Base-by-base conservation (phyloP, 1,140 invertebrate species). In the Leptinotarsa texana region DNA sequence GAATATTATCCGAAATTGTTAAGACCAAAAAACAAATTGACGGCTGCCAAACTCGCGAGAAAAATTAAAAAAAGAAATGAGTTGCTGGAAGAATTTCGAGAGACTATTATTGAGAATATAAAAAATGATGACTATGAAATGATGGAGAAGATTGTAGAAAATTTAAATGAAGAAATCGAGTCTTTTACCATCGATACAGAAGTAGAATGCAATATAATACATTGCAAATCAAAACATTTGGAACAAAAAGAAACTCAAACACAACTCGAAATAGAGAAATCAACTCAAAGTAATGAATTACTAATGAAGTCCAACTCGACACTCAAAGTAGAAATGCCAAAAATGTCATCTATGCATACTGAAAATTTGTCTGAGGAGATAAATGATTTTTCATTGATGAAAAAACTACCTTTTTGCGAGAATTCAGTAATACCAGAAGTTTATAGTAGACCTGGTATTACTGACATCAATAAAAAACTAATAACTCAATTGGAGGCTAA, bases 391-490 rank as follows among this genome's bases (percentile, higher is more conserved):
- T 18, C 51, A 57, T 17, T 18, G 15, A 15, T 57, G 51, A 57
- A 57, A 57, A 18, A 57, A 57, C 4, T 57, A 57, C 51, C 51
- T 57, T 18, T n/a, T 57, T 17, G 68, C 18, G 68, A 51, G 6
- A 69, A n/a, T 33, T 48, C 68, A 57, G 15, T 77, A 33, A 72
- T 72, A 27, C 70, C 74, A 4, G 78, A 80, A 24, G 77, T 82
- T 3, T 77, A 78, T 27, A 63, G 75, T 51, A 78, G 74, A 62
- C 72, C 69, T 61, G 79, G 76, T 13, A 69, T 76, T n/a, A 74
- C 75, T 1, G 71, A 82, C 72, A 42, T 82, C 27, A 77, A 81
- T 65, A 63, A 69, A 18, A 76, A 76, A 18, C 33, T 82, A 24
- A 62, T 77, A 4, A 63, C 74, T 13, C 79, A 82, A 51, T 33